Evolutionary conservation across 2,113 vertebrate species (phyloP).

Genomic region (Cygnus buccinator): DNA sequence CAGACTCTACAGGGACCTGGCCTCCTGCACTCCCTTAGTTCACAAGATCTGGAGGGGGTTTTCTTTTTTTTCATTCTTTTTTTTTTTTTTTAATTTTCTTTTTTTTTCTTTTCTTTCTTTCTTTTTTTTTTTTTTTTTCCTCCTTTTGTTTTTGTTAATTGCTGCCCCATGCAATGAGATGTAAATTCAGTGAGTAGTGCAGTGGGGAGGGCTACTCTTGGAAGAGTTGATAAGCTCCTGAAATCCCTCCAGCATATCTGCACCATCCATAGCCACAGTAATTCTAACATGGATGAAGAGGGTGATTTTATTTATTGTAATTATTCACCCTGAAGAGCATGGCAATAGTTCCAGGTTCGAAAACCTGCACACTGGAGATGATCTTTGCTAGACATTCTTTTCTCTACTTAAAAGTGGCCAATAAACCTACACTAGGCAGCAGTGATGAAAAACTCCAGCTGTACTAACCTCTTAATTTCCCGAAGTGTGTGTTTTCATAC

Average conservation of each 20-base stretch:
- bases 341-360: not conserved
- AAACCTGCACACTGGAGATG: not conserved
- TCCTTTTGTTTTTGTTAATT: not conserved
- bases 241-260: not conserved
- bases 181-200: not conserved
- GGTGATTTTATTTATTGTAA: constrained; percentile 20
- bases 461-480: constrained; percentile 43
- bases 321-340: not conserved
- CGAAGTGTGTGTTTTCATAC: constrained; percentile 1
- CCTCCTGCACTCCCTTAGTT: not conserved
- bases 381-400: not conserved
- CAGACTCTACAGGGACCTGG: not conserved
- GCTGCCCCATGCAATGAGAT: not conserved
- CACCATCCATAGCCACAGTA: not conserved
- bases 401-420: not conserved
- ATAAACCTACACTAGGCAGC: constrained; percentile 23
- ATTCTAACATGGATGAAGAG: constrained; percentile 29
- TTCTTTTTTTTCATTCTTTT: not conserved
- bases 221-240: not conserved
- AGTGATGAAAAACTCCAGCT: not conserved
- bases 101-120: not conserved
- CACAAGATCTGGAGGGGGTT: not conserved
- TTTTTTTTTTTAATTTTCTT: not conserved
- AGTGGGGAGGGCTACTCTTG: not conserved
- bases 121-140: not conserved